Evolutionary conservation across 2,888 invertebrate genomes (phyloP), one percentile per base, ranked within the genome.

Genomic region (Hirudinaria manillensis): DNA sequence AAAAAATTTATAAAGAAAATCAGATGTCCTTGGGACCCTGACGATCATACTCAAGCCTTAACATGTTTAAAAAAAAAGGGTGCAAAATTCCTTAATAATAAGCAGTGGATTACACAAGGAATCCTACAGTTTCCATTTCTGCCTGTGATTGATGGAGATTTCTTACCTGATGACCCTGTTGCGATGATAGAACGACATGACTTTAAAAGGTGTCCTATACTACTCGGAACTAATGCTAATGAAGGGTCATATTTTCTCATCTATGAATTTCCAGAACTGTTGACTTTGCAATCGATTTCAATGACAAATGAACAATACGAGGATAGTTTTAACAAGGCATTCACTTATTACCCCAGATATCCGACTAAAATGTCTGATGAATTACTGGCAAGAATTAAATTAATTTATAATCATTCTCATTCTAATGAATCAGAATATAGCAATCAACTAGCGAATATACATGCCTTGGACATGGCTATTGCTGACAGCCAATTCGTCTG

Each of bases 401-500:
- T 16, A 2, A 2, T 45, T 45, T 45, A 45, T 16, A 89, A 93
- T 70, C 94, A 91, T 86, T 93, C 95, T 84, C 96, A 96, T 85
- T 93, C 93, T 10, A 91, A 94, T 85, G 94, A 93, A 93, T 86
- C 91, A 80, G 90, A 91, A 83, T 92, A 93, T 0, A 91, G 93
- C 79, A 92, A 94, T 86, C 91, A 92, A 0, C 88, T 91, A 67
- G 89, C 90, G 82, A 93, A 94, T 86, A 89, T 93, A 65, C 90
- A 93, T 83, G 90, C 92, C 32, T 87, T 94, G 75, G 94, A 94
- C 84, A 93, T 93, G 85, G 93, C 95, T 89, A 92, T 95, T 38
- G 94, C 94, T 19, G 96, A 97, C 84, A 93, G 92, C 82, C 93
- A 94, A 83, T 95, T 96, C 85, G 93, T 94, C 32, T 97, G 97